These are phyloP conservation scores for Oreochromis tanganicae DNA, from an alignment of 2,113 vertebrate genomes.

Conservation along the genomic window DNA sequence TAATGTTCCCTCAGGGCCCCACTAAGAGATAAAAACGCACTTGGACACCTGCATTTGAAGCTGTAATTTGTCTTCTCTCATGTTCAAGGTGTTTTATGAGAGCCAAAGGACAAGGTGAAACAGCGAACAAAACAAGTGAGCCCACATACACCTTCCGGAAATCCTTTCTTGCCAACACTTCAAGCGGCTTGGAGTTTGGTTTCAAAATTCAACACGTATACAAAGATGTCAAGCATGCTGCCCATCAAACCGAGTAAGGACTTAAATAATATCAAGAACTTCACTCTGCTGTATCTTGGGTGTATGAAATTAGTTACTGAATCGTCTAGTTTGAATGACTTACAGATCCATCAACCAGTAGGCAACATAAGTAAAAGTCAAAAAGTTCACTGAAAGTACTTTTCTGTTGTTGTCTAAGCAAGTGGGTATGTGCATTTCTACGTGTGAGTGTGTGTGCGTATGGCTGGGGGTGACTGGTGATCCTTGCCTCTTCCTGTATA, in stretches of 20 bases:
- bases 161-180: constrained; percentile 16
- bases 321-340: not conserved
- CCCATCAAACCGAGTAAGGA: constrained; percentile 8
- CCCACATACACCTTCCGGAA: constrained; percentile 13
- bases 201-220: not conserved
- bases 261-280: constrained; percentile 2
- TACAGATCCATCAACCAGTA: constrained; percentile 8
- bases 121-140: constrained; percentile 56
- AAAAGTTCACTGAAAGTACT: constrained; percentile 64
- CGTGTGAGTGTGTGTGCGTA: constrained; percentile 26
- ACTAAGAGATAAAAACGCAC: constrained; percentile 44
- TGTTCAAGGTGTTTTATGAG: constrained; percentile 77
- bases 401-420: constrained; percentile 45
- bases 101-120: constrained; percentile 70
- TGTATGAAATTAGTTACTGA: not conserved
- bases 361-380: constrained; percentile 20
- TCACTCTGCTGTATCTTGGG: not conserved
- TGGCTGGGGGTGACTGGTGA: constrained; percentile 66
- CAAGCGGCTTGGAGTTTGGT: not conserved
- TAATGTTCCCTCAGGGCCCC: constrained; percentile 54
- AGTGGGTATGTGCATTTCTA: constrained; percentile 18
- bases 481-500: constrained; percentile 65
- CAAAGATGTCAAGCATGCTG: not conserved
- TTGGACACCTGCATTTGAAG: constrained; percentile 69
- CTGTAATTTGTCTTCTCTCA: constrained; percentile 76